Base-by-base conservation (phyloP, 2,888 invertebrate species). In the Pogonocherus hispidulus region DNA sequence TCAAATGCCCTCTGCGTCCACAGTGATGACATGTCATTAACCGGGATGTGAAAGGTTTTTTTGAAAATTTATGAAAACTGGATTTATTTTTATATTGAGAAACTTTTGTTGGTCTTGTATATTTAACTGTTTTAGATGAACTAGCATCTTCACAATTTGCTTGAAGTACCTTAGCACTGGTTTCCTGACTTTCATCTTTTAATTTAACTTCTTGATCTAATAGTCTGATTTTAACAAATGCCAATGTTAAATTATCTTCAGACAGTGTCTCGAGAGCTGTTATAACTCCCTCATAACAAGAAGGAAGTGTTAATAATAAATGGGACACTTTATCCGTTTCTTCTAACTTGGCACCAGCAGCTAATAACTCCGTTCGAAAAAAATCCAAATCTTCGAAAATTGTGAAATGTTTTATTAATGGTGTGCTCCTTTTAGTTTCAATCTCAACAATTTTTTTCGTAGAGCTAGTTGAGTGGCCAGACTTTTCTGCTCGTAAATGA, bases 251-350 rank as follows among this genome's bases (percentile, higher is more conserved):
- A 47, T 74, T 74, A 67, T 77, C 80, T 63, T 82, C 80, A 0
- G 78, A 69, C 20, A 84, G 70, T 0, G 81, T 83, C 73, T 84
- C 82, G 0, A 84, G 75, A 0, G 84, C 84, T 19, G 83, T 83
- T n/a, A 83, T 76, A 2, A 84, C 76, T 3, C 81, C 81, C 64
- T 84, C 80, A 70, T 84, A 83, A 18, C 70, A 57, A n/a, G 76
- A 8, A 4, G 84, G 83, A 23, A 84, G 63, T 11, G 82, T 82
- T 1, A 83, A 44, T 11, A 84, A 70, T n/a, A 84, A 74, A 68
- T 83, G 81, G 0, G 81, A 72, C 2, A 84, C 72, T 71, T 82
- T 83, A 57, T 83, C 82, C 2, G 76, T 80, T 73, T 85, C 83
- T 18, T 81, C 79, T 3, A 84, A 51, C 54, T 78, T 80, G 1